These are phyloP conservation scores for Leptinotarsa tumamoca DNA, from an alignment of 2,888 invertebrate genomes.

Conservation along the genomic window DNA sequence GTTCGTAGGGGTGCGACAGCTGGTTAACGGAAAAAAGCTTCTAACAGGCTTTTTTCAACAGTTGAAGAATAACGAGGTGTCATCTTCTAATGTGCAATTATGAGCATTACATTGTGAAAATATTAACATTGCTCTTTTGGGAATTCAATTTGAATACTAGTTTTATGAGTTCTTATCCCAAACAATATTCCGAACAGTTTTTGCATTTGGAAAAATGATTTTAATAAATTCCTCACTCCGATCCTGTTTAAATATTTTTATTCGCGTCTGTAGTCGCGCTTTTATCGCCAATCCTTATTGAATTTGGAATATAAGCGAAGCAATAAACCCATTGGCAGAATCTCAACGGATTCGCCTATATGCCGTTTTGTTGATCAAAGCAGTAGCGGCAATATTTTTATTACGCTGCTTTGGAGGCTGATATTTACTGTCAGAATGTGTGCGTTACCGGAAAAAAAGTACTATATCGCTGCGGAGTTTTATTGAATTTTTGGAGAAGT, in stretches of 20 bases:
- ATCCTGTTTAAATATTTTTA: constrained; percentile 50
- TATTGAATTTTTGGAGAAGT: constrained; percentile 34
- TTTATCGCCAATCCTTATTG: constrained; percentile 63
- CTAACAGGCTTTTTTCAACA: too few species aligned
- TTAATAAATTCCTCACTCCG: constrained; percentile 29
- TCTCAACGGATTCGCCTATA: constrained; percentile 59
- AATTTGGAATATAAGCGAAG: constrained; percentile 65
- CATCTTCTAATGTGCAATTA: too few species aligned
- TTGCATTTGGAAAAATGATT: too few species aligned
- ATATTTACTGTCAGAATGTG: constrained; percentile 48
- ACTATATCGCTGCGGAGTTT: constrained; percentile 34
- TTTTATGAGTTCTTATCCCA: too few species aligned
- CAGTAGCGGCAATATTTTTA: constrained; percentile 53
- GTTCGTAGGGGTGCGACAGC: too few species aligned
- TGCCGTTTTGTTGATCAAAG: constrained; percentile 59
- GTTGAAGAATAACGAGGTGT: too few species aligned
- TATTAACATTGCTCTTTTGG: too few species aligned
- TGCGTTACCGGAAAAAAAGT: constrained; percentile 36
- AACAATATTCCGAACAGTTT: too few species aligned
- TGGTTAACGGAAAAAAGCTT: too few species aligned
- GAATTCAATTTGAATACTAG: too few species aligned
- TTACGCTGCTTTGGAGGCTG: constrained; percentile 51
- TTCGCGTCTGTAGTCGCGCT: constrained; percentile 55
- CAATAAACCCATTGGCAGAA: constrained; percentile 65
- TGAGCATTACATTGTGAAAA: too few species aligned